phyloP scores from a whole-genome alignment of 2,888 invertebrate genomes.

The Cataglyphis livida region DNA sequence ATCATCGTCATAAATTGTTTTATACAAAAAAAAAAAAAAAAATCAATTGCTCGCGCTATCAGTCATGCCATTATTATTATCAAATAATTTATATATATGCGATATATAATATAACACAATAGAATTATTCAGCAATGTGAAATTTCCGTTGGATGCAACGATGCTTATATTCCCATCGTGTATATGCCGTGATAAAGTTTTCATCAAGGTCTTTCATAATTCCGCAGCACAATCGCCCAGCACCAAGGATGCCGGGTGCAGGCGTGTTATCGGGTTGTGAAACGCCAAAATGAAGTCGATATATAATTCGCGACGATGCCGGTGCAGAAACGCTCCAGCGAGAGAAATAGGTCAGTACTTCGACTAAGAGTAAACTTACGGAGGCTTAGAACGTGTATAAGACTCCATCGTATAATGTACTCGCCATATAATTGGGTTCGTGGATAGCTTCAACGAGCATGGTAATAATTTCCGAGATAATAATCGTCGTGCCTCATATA shows the following conservation, averaged over 20 bases:
- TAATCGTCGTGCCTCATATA: background rate
- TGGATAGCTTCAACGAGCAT: background rate
- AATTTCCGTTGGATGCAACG: slow-evolving; percentile 29
- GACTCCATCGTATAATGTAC: background rate
- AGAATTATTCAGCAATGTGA: slow-evolving; percentile 23
- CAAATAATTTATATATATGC: slow-evolving; percentile 23
- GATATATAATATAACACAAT: background rate
- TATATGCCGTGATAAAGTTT: slow-evolving; percentile 54
- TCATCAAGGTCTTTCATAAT: slow-evolving; percentile 8
- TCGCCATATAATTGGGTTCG: background rate
- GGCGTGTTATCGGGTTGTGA: slow-evolving; percentile 55
- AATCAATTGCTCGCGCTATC: slow-evolving; percentile 14
- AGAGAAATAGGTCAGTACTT: slow-evolving; percentile 53
- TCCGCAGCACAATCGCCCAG: slow-evolving; percentile 28
- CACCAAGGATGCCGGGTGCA: slow-evolving; percentile 21
- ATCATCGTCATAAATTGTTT: background rate
- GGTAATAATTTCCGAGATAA: background rate
- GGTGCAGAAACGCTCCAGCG: slow-evolving; percentile 7
- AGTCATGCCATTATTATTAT: background rate
- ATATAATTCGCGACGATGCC: slow-evolving; percentile 29
- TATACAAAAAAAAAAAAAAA: background rate
- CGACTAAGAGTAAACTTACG: slow-evolving; percentile 3
- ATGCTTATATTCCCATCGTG: slow-evolving; percentile 33
- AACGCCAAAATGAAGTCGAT: slow-evolving; percentile 38
- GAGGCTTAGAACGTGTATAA: slow-evolving; percentile 14